Base-by-base conservation (phyloP, 1,140 invertebrate genomes). In the Carposina sasakii region DNA sequence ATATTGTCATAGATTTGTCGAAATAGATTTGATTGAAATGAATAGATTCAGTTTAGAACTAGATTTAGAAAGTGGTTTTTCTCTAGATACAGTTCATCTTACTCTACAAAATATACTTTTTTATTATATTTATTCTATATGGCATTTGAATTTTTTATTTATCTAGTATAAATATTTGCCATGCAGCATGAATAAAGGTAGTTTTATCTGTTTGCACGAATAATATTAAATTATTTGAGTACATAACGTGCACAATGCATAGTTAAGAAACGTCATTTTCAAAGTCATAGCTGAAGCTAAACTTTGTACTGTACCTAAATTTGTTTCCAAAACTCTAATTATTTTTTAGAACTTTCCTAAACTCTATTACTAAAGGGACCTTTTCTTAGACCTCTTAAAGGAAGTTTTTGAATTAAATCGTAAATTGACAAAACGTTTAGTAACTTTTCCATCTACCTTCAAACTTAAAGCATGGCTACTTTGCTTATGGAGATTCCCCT, bases 101-200 rank as follows among this genome's bases (percentile, higher is more conserved):
- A 75, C 71, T 76, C 51, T 69, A 76, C 61, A 76, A 76, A 53
- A 67, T 39, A 57, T 57, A 67, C 57, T 61, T 56, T 63, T 65
- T 65, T 52, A 57, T n/a, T n/a, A n/a, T n/a, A n/a, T n/a, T n/a
- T n/a, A n/a, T n/a, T 39, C 20, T 63, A 39, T 50, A 52, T 70
- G 57, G 49, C 63, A 51, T 64, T n/a, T 51, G 44, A 40, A 15
- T 53, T 65, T n/a, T 68, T 71, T 68, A 22, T 67, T 70, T 63
- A 48, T 67, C 31, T 65, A 64, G 67, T 60, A 60, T 68, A 52
- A 63, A 60, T 60, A n/a, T n/a, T n/a, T 76, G 70, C 63, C 60
- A 75, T 71, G 71, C 63, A 61, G 77, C 77, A 81, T 81, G 77
- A 66, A 53, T 48, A 65, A 59, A 67, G 54, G 52, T 75, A 77